Conservation (phyloP, 2,888 invertebrate genomes). For the Anorthoa munda region DNA sequence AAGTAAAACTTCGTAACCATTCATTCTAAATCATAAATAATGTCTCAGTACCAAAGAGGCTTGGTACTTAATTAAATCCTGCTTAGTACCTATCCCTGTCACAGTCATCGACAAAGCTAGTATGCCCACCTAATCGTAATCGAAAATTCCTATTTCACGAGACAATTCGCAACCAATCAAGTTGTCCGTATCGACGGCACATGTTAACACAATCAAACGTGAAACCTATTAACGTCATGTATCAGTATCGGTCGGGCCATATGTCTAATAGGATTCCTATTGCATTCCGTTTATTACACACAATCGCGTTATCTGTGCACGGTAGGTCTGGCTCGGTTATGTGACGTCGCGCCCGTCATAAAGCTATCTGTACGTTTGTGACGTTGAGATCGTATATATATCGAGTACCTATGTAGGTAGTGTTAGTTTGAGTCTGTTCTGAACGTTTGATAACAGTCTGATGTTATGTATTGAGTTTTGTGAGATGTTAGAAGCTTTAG, state of each 20-base stretch:
- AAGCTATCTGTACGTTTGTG: conserved; percentile 66
- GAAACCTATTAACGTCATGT: conserved; percentile 83
- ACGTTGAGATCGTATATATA: conserved; percentile 36
- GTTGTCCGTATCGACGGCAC: conserved; percentile 61
- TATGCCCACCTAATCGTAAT: conserved; percentile 32
- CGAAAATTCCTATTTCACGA: conserved; percentile 51
- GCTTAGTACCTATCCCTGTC: neutral
- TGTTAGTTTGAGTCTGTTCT: conserved; percentile 2
- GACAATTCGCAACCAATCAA: conserved; percentile 69
- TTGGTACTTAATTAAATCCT: neutral
- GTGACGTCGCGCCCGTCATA: conserved; percentile 70
- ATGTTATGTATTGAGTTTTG: neutral
- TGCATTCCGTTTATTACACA: conserved; percentile 86
- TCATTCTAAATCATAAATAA: neutral
- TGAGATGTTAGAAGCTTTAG: neutral
- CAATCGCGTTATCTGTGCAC: conserved; percentile 82
- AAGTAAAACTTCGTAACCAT: neutral
- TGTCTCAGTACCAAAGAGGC: neutral
- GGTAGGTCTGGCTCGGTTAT: conserved; percentile 62
- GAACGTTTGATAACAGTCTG: conserved; percentile 21
- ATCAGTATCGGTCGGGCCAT: conserved; percentile 79
- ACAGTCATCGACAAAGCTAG: conserved; percentile 6
- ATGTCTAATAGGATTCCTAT: conserved; percentile 87
- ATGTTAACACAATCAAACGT: conserved; percentile 79
- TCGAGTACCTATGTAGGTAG: neutral